Evolutionary conservation across 2,797 vertebrate genomes (phyloP).

Genomic region (Nasua narica): DNA sequence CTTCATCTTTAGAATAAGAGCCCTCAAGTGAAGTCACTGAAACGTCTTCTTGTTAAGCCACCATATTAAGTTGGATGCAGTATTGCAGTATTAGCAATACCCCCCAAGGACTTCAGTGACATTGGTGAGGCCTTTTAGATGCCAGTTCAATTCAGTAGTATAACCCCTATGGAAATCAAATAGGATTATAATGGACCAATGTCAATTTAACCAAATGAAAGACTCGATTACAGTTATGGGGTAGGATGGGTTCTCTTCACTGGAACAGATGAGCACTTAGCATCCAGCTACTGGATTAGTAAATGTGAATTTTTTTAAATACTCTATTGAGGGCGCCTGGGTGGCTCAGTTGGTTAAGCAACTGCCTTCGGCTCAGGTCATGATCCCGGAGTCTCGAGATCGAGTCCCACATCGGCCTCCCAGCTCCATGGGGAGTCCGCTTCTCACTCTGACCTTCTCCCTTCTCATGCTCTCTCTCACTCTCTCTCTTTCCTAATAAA

Average conservation of each 20-base stretch:
- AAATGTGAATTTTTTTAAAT: neutral
- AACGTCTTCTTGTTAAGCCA: neutral
- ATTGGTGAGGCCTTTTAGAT: neutral
- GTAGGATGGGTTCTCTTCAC: neutral
- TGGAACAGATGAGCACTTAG: neutral
- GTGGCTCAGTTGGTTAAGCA: too few relatives aligned
- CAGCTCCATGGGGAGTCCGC: too few relatives aligned
- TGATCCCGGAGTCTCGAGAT: too few relatives aligned
- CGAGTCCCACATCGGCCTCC: too few relatives aligned
- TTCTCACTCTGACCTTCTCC: too few relatives aligned
- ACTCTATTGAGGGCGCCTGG: too few relatives aligned
- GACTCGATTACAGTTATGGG: neutral
- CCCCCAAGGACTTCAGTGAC: neutral
- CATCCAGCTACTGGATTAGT: neutral
- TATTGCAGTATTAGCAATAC: neutral
- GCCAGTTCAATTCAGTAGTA: neutral
- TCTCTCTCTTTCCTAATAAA: too few relatives aligned
- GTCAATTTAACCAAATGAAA: neutral
- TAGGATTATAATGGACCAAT: neutral
- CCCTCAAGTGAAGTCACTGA: neutral
- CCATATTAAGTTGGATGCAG: neutral
- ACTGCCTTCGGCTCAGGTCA: too few relatives aligned
- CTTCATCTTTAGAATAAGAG: neutral
- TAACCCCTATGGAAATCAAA: neutral
- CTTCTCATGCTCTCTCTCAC: too few relatives aligned